phyloP scores from a whole-genome alignment of 53 echinoderm and acorn worm species.

The Glandiceps talaboti region DNA sequence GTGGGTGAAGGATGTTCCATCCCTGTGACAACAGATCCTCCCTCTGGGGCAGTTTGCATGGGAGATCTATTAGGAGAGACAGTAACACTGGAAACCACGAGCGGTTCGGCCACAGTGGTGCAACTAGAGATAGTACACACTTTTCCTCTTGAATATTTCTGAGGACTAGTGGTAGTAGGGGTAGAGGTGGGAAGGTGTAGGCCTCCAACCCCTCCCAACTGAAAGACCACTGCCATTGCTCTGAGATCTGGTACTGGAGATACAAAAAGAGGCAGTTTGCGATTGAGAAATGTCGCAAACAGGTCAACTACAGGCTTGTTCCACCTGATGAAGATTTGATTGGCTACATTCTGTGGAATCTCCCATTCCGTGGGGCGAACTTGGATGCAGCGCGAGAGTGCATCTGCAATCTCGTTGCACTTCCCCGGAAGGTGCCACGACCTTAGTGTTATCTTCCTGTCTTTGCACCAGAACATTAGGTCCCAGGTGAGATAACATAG shows the following conservation, averaged over 20 bases:
- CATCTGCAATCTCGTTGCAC: conserved; percentile 28
- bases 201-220: not conserved
- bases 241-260: not conserved
- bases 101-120: too few species aligned
- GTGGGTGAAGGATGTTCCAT: too few species aligned
- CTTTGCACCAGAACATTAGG: conserved; percentile 20
- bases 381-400: conserved; percentile 1
- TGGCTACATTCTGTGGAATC: not conserved
- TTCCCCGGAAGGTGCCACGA: conserved; percentile 15
- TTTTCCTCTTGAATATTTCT: conserved; percentile 4
- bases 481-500: conserved; percentile 9
- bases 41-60: too few species aligned
- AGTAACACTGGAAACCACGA: too few species aligned
- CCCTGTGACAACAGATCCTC: too few species aligned
- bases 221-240: too few species aligned
- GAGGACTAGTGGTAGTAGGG: conserved; percentile 5
- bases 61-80: too few species aligned
- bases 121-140: conserved; percentile 9
- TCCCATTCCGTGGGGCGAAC: conserved; percentile 15
- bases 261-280: conserved; percentile 15
- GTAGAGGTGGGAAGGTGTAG: conserved; percentile 25
- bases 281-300: conserved; percentile 5
- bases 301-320: not conserved
- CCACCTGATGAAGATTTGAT: conserved; percentile 1
- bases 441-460: not conserved